Evolutionary conservation across 2,888 invertebrate genomes (phyloP).

Genomic region (Andrena praecox): DNA sequence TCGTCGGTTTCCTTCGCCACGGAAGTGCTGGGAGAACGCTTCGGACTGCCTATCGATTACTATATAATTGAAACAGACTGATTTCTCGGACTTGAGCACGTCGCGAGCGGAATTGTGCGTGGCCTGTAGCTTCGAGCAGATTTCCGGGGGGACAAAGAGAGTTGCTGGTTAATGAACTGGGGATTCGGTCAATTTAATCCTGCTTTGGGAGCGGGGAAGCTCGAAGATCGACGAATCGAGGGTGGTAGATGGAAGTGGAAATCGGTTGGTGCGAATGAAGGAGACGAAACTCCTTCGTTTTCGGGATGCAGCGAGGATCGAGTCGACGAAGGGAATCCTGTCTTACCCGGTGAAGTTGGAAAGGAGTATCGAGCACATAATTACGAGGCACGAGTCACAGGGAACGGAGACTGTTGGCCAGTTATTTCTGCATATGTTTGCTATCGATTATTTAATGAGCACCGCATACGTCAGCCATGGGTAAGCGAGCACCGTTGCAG

Average conservation of each 20-base stretch:
- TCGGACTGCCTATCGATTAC: background rate
- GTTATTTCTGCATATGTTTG: conserved; percentile 38
- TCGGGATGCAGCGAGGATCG: background rate
- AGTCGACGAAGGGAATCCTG: background rate
- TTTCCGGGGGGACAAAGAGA: no score
- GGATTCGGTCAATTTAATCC: no score
- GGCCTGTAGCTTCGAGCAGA: no score
- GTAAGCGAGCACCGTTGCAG: conserved; percentile 24
- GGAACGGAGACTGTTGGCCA: conserved; percentile 5
- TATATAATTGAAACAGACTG: conserved; percentile 9
- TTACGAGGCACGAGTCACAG: conserved; percentile 17
- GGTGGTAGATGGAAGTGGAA: no score
- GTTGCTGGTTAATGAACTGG: no score
- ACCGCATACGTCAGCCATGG: background rate
- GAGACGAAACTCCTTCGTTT: no score
- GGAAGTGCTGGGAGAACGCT: conserved; percentile 1
- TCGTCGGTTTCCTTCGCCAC: background rate
- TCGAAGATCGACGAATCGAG: no score
- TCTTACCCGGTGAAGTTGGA: conserved; percentile 61
- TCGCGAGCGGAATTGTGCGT: background rate
- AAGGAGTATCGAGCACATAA: conserved; percentile 59
- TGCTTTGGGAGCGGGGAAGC: no score
- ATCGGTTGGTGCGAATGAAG: no score
- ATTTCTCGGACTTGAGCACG: conserved; percentile 16
- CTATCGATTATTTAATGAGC: conserved; percentile 56